Conservation (phyloP, 2,113 vertebrate species). For the Anhinga anhinga region DNA sequence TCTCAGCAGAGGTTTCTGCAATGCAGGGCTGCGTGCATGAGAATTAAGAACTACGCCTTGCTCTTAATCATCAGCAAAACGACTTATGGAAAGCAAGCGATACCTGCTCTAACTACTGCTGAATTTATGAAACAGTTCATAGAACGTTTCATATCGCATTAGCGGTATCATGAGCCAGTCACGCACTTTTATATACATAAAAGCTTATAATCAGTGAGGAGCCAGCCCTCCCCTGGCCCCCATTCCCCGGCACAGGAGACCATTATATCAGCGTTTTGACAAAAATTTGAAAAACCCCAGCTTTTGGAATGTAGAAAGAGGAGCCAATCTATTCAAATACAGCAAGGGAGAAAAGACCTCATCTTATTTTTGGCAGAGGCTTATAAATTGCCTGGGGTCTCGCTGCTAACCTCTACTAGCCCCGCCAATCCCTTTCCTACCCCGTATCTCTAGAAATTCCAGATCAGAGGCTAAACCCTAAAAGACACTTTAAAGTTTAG, state of each 20-base stretch:
- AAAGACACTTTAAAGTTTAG: neutral
- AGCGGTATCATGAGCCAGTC: neutral
- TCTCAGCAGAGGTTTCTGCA: neutral
- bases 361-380: neutral
- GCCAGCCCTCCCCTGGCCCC: neutral
- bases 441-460: rapidly evolving
- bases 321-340: neutral
- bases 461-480: neutral
- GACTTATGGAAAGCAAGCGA: neutral
- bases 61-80: neutral
- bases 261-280: neutral
- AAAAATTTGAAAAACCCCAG: neutral
- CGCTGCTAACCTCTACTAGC: rapidly evolving
- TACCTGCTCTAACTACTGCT: neutral
- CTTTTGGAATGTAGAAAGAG: neutral
- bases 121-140: neutral
- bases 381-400: neutral
- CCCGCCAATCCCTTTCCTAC: neutral
- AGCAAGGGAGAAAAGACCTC: neutral
- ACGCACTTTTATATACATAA: neutral
- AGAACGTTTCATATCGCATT: neutral
- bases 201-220: neutral
- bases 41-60: neutral
- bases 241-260: neutral
- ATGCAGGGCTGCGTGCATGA: rapidly evolving